Percentiles rank a stretch among this genome's conserved stretches.
phyloP scores from a whole-genome alignment of 2,113 vertebrate species.

The Motacilla tschutschensis region DNA sequence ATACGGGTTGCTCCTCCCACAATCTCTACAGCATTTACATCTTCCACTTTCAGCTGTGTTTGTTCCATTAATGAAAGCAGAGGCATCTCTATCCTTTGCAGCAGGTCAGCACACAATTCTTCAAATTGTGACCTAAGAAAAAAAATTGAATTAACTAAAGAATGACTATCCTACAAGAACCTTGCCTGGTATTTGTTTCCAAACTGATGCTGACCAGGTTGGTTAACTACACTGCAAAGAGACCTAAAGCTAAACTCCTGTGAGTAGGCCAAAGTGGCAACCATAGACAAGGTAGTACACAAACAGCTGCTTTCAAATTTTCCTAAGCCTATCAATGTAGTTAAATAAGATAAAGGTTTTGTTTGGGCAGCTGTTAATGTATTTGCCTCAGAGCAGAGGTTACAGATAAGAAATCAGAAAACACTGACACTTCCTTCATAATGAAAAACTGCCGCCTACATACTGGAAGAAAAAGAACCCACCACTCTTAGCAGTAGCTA shows the following conservation, averaged over 20 bases:
- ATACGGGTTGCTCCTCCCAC: slow-evolving; percentile 81
- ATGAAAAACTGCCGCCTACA: background rate
- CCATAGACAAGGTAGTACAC: background rate
- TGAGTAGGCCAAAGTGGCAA: background rate
- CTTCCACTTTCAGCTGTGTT: slow-evolving; percentile 68
- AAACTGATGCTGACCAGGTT: background rate
- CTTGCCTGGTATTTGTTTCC: background rate
- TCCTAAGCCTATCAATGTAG: background rate
- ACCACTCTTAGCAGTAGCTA: background rate
- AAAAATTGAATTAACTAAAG: background rate
- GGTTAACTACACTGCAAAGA: background rate
- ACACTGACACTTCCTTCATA: background rate
- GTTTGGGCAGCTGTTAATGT: background rate
- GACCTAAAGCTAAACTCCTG: background rate
- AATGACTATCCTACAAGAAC: background rate
- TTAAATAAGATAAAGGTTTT: background rate
- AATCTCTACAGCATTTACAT: slow-evolving; percentile 78
- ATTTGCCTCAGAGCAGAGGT: background rate
- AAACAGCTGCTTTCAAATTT: background rate
- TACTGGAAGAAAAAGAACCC: background rate
- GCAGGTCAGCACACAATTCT: slow-evolving; percentile 74
- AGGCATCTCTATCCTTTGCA: slow-evolving; percentile 73
- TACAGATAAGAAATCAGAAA: background rate
- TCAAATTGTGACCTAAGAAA: slow-evolving; percentile 76
- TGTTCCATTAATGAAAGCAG: slow-evolving; percentile 74